Conservation (phyloP, 2,888 invertebrate genomes). For the Stegana nigrithorax region DNA sequence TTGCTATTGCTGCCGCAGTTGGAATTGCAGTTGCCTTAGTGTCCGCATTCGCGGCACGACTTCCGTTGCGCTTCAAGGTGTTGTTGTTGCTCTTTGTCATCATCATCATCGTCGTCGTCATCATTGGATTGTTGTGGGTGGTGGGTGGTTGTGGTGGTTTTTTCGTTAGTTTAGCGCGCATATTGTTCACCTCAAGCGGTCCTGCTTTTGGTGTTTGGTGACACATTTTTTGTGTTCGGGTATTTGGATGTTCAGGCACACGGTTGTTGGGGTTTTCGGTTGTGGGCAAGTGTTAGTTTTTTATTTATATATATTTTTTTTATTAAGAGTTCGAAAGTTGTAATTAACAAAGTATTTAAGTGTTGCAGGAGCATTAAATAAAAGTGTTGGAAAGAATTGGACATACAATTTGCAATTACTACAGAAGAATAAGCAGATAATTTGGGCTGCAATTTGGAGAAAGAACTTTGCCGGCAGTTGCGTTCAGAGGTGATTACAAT, state of each 20-base stretch:
- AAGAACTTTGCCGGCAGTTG: no score
- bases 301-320: no score
- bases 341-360: slow-evolving; percentile 6
- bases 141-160: slow-evolving; percentile 39
- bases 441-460: background rate
- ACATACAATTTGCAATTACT: no score
- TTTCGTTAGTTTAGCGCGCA: slow-evolving; percentile 49
- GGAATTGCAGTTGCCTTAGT: slow-evolving; percentile 41
- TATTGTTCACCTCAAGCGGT: slow-evolving; percentile 64
- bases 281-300: no score
- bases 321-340: background rate
- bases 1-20: slow-evolving; percentile 50
- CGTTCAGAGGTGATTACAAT: no score
- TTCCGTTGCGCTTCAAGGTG: slow-evolving; percentile 45
- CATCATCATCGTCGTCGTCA: slow-evolving; percentile 17
- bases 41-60: slow-evolving; percentile 2
- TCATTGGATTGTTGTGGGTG: slow-evolving; percentile 26
- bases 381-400: no score
- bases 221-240: no score
- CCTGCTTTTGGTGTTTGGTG: no score
- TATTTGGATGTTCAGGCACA: no score
- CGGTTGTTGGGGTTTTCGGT: no score
- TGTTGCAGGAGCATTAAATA: no score
- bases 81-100: slow-evolving; percentile 25
- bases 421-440: no score